Base-by-base conservation (phyloP, 1,140 invertebrate genomes). In the Hycleus cichorii region DNA sequence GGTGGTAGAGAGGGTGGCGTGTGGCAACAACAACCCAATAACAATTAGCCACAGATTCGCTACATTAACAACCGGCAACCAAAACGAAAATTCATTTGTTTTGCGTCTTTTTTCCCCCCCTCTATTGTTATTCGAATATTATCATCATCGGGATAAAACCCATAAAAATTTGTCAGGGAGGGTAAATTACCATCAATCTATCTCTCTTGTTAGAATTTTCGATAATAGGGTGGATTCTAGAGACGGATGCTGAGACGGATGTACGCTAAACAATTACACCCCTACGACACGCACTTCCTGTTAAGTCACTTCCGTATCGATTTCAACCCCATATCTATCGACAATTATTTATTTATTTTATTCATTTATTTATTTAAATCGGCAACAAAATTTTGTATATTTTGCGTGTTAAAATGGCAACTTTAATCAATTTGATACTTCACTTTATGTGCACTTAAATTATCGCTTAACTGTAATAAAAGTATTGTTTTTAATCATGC, bases 41-140 rank as follows among this genome's bases (percentile, higher is more conserved):
- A 71, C 69, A 71, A 71, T 71, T 71, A 66, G 69, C 66, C 63
- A 71, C 68, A 66, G 69, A 65, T 66, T 64, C 64, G 69, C 60
- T 71, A 71, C 69, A 67, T 71, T 71, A 69, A 69, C 64, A 64
- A 62, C 62, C 64, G 57, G 59, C 56, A 61, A 65, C 61, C 59
- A 60, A 57, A 63, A 60, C 61, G 58, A 57, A 60, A 32, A 53
- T 51, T 52, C 59, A 45, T 60, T 32, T 32, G 32, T 32, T 32
- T 32, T 18, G 18, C 18, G 32, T 32, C 32, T 32, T 32, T 32
- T 32, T 32, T 18, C 2, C 2, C 18, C 18, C 18, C 18, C 1
- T 18, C 18, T 18, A 18, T 18, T 18, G 18, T 18, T 18, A 66
- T 69, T 66, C 60, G 63, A 64, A 56, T 60, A 60, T 69, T 61